phyloP scores from a whole-genome alignment of 2,113 vertebrate species.

The Larimichthys polyactis region DNA sequence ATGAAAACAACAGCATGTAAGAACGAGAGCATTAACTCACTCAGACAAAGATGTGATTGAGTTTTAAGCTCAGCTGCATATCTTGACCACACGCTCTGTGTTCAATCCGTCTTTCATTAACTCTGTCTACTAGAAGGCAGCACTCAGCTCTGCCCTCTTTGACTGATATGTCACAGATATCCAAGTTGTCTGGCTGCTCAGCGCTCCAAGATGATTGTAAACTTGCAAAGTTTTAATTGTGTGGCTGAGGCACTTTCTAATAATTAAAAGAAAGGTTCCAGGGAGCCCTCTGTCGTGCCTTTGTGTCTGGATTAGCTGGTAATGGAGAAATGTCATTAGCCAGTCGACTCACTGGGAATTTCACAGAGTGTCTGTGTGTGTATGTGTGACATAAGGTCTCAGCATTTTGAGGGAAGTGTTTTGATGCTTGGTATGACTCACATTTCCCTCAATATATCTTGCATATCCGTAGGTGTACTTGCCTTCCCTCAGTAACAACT shows the following conservation, averaged over 20 bases:
- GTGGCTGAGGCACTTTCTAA: slow-evolving; percentile 38
- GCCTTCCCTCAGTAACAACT: slow-evolving; percentile 49
- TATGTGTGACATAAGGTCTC: slow-evolving; percentile 57
- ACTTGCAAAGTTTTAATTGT: slow-evolving; percentile 55
- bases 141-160: slow-evolving; percentile 18
- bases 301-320: slow-evolving; percentile 65
- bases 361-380: slow-evolving; percentile 31
- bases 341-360: slow-evolving; percentile 61
- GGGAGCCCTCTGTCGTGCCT: slow-evolving; percentile 41
- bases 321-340: slow-evolving; percentile 65
- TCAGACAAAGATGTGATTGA: slow-evolving; percentile 31
- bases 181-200: slow-evolving; percentile 26
- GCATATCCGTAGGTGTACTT: slow-evolving; percentile 56
- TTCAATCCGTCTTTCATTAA: slow-evolving; percentile 33
- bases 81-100: slow-evolving; percentile 12
- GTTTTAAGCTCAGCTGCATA: slow-evolving; percentile 9
- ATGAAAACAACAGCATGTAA: slow-evolving; percentile 14
- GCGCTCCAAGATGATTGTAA: slow-evolving; percentile 41
- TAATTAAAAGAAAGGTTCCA: slow-evolving; percentile 44
- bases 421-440: slow-evolving; percentile 67
- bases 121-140: slow-evolving; percentile 6
- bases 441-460: slow-evolving; percentile 59
- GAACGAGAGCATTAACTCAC: background rate
- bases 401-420: slow-evolving; percentile 65
- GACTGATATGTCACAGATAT: slow-evolving; percentile 43